Evolutionary conservation across 1,140 invertebrate genomes (phyloP).

Genomic region (Yoshiicerus persimilis): DNA sequence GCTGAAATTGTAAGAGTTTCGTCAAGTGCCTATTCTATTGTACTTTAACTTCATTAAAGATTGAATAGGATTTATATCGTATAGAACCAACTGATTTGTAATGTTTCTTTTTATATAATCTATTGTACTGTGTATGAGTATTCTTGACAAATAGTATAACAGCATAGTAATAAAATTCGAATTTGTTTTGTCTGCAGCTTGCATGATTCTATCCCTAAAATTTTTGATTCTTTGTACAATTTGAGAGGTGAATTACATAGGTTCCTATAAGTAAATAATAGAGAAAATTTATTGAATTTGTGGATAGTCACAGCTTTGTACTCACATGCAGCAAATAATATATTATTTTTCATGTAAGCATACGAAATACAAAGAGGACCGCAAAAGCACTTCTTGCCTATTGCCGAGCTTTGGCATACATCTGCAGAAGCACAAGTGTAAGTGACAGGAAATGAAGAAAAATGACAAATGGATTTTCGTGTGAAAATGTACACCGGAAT

Average conservation of each 20-base stretch:
- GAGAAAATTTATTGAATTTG: background rate
- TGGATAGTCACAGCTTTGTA: background rate
- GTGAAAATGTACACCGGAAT: background rate
- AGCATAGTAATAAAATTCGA: no score
- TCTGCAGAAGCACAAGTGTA: background rate
- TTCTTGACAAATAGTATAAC: background rate
- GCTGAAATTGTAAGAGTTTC: background rate
- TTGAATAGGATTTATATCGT: no score
- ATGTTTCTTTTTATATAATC: background rate
- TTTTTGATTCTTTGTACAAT: background rate
- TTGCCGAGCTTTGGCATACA: background rate
- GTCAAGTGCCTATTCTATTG: background rate
- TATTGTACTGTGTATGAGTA: background rate
- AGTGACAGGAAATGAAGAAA: conserved; percentile 14
- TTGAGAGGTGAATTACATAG: background rate
- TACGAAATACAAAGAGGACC: background rate
- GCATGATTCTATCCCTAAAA: no score
- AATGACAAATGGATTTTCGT: conserved; percentile 17
- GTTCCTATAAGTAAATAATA: background rate
- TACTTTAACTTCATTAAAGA: background rate
- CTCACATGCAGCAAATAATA: background rate
- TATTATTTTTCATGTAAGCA: background rate
- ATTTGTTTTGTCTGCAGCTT: no score
- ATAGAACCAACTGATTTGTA: no score
- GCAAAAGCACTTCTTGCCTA: background rate